A percentile compares a stretch with the other conserved stretches of the same genome.
Evolutionary conservation across 2,888 invertebrate genomes (phyloP).

Genomic region (Oegoconia quadripuncta): DNA sequence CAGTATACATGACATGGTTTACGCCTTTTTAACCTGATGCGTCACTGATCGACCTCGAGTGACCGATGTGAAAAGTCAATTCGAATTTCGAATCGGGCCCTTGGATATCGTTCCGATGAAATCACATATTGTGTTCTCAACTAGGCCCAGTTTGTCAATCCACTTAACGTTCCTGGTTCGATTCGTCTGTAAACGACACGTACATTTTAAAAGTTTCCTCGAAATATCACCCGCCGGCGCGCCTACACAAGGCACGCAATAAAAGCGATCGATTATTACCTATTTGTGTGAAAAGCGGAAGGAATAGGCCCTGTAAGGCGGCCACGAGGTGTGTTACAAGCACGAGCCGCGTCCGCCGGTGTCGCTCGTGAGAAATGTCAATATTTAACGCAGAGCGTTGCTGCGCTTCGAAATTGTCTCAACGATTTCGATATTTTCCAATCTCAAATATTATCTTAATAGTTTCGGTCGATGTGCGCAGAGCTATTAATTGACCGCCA

Average conservation of each 20-base stretch:
- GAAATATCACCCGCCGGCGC: conserved; percentile 63
- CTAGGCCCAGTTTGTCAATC: conserved; percentile 47
- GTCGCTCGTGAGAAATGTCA: conserved; percentile 75
- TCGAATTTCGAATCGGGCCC: conserved; percentile 1
- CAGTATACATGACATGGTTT: conserved; percentile 53
- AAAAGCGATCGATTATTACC: conserved; percentile 78
- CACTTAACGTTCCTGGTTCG: conserved; percentile 57
- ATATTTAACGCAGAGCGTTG: conserved; percentile 65
- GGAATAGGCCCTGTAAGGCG: conserved; percentile 50
- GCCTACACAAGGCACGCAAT: conserved; percentile 65
- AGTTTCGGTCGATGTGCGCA: conserved; percentile 24
- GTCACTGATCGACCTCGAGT: conserved; percentile 21
- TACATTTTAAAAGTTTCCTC: conserved; percentile 61
- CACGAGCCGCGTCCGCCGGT: conserved; percentile 56
- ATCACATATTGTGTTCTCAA: conserved; percentile 35
- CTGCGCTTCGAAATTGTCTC: conserved; percentile 74
- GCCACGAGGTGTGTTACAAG: conserved; percentile 41
- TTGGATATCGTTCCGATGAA: conserved; percentile 32
- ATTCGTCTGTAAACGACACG: conserved; percentile 50
- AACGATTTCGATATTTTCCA: conserved; percentile 72
- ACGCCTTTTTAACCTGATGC: conserved; percentile 28
- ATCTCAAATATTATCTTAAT: conserved; percentile 62
- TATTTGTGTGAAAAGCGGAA: conserved; percentile 78
- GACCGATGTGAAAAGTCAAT: conserved; percentile 1
- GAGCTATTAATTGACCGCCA: conserved; percentile 19